Base-by-base conservation (phyloP, 35 echinoderm and acorn worm genomes). In the Nesometra sesokonis region DNA sequence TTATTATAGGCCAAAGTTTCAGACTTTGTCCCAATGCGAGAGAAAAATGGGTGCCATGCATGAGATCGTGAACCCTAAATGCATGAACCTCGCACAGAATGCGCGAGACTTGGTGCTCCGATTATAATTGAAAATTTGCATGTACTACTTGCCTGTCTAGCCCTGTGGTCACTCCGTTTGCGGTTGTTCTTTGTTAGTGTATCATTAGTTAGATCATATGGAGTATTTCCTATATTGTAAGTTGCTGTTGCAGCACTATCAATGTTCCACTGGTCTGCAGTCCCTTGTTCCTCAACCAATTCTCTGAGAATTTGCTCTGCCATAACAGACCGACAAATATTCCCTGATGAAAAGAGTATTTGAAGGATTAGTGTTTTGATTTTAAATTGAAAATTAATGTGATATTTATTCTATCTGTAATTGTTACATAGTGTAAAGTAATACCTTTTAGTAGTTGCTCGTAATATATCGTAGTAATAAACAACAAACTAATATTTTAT, bases 201-300 rank as follows among this genome's bases (percentile, higher is more conserved):
- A 19, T 87, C 29, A 80, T 91, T 93, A 27, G 92, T 91, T 21
- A 92, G 77, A 0, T 35, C 9, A 81, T 98, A 92, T 0, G 95
- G 95, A 31, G 86, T 78, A 17, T 77, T 80, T 13, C 92, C 95
- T 52, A 94, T 98, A 47, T 98, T 84, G 79, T 98, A 98, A 3
- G 88, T 88, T 0, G 90, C 91, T 33, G 95, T 98, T 19, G 88
- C 92, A 21, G 88, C 88, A 84, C 92, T 93, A 80, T 93, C 92
- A n/a, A 93, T 87, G n/a, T 47, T 90, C 92, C 92, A 93, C 29
- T 90, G 76, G 0, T 84, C 36, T 19, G 79, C 35, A 13, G 84
- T 57, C 15, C 85, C 85, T 34, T 80, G 78, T 29, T 77, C 84
- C 27, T 86, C 76, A 0, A 89, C 81, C 31, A 87, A 31, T 36